Conservation (phyloP, 2,797 vertebrate genomes). For the Coccyzus lansbergi region DNA sequence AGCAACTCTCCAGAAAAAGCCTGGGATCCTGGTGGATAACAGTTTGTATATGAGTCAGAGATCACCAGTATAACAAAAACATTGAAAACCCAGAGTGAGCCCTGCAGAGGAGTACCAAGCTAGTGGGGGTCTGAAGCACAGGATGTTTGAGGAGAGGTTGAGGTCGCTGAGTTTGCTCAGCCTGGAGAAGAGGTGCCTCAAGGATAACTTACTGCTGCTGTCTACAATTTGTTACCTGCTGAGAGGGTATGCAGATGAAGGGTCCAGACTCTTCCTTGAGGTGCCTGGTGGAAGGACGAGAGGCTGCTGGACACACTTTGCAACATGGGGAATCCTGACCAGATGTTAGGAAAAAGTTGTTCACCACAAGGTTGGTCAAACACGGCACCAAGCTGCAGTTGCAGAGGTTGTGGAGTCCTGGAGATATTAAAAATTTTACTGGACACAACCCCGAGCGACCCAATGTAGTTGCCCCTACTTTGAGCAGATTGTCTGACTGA, state of each 20-base stretch:
- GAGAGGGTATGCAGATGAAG: neutral
- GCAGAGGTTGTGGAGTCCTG: neutral
- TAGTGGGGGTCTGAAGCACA: neutral
- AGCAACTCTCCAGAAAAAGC: neutral
- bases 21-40: neutral
- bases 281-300: accelerated
- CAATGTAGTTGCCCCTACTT: neutral
- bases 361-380: accelerated
- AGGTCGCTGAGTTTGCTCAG: neutral
- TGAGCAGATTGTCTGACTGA: neutral
- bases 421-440: neutral
- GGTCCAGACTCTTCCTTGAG: accelerated
- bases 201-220: neutral
- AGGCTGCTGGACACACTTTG: neutral
- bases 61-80: neutral
- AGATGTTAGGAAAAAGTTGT: neutral
- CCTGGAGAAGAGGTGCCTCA: neutral
- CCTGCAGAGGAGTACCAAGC: neutral
- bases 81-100: neutral
- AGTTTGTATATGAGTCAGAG: neutral
- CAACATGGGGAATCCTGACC: neutral
- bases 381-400: neutral
- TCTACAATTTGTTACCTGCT: neutral
- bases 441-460: neutral
- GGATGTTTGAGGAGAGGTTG: neutral